These are phyloP conservation scores for Manis crassicaudata DNA, from an alignment of 2,797 vertebrate genomes.

Conservation along the genomic window DNA sequence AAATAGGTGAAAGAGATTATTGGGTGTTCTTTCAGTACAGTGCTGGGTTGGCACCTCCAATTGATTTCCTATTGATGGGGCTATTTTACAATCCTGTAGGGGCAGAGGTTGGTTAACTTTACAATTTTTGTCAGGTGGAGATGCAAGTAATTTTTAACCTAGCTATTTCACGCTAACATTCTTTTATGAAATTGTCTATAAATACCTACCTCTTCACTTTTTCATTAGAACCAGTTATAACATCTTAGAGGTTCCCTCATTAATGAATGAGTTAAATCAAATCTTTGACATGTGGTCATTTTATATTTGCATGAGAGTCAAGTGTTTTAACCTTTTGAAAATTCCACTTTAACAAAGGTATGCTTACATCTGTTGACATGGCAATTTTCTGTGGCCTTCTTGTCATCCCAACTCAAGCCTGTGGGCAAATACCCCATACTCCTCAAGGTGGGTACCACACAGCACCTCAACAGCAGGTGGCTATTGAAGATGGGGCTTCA, in stretches of 20 bases:
- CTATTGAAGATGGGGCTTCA: not conserved
- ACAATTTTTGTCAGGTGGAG: slow-evolving; percentile 56
- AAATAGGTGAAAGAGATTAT: slow-evolving; percentile 57
- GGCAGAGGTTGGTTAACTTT: slow-evolving; percentile 56
- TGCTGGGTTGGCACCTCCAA: slow-evolving; percentile 37
- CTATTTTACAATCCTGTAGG: not conserved
- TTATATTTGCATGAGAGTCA: not conserved
- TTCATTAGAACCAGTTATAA: not conserved
- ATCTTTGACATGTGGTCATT: slow-evolving; percentile 6
- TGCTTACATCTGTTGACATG: not conserved
- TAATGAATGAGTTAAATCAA: slow-evolving; percentile 52
- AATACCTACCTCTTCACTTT: not conserved
- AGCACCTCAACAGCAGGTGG: not conserved
- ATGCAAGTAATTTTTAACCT: slow-evolving; percentile 59
- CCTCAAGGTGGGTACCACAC: not conserved
- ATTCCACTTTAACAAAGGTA: slow-evolving; percentile 38
- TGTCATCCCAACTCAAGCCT: not conserved
- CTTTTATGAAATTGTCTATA: slow-evolving; percentile 24
- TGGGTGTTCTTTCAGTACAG: not conserved
- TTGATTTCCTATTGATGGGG: slow-evolving; percentile 56
- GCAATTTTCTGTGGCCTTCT: not conserved
- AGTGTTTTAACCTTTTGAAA: slow-evolving; percentile 32
- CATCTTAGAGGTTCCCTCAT: slow-evolving; percentile 53
- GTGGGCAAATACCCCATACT: not conserved
- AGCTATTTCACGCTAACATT: not conserved